Evolutionary conservation across 2,797 vertebrate species (phyloP), one percentile per base, ranked within the genome.

Genomic region (Oryzias sinensis): DNA sequence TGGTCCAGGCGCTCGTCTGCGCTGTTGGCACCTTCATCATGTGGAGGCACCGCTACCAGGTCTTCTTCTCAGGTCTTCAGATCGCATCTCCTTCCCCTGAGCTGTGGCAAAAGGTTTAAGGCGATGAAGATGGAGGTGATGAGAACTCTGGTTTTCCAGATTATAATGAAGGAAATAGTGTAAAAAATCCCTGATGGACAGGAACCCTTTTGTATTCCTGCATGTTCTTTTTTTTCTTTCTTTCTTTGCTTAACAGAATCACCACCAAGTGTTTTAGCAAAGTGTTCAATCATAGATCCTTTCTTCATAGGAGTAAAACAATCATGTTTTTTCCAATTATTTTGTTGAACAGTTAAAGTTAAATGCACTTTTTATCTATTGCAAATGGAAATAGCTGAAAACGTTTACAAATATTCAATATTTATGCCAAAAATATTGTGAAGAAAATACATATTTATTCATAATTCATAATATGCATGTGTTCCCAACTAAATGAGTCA

Each of bases 11-110:
- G 0, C 62, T 97, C 0, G 88, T 96, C 74, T 97, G 96, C 20
- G 87, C 94, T 11, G 13, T 71, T 0, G 93, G 89, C 0, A 93
- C 94, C 76, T 99, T 97, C 7, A 77, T 98, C 79, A 94, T 99
- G 94, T 99, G 97, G 97, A 97, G 96, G 75, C 91, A 97, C 74
- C 93, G 95, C 18, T 98, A 99, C 81, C 96, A 99, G 87, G 93
- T 97, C 61, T 98, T 99, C 74, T 98, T 95, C 0, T 91, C 91
- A 11, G 97, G 96, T 0, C 74, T 90, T 42, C 90, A 94, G 79
- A 88, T 92, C 4, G 71, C 77, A 44, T 76, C 83, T 6, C 62
- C 80, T 56, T 79, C 86, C 44, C 44, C 64, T 33, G 70, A 79
- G 70, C 75, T 85, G 43, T 92, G 90, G 91, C 87, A 90, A 54